Evolutionary conservation across 1,140 invertebrate genomes (phyloP).

Genomic region (Apis laboriosa): DNA sequence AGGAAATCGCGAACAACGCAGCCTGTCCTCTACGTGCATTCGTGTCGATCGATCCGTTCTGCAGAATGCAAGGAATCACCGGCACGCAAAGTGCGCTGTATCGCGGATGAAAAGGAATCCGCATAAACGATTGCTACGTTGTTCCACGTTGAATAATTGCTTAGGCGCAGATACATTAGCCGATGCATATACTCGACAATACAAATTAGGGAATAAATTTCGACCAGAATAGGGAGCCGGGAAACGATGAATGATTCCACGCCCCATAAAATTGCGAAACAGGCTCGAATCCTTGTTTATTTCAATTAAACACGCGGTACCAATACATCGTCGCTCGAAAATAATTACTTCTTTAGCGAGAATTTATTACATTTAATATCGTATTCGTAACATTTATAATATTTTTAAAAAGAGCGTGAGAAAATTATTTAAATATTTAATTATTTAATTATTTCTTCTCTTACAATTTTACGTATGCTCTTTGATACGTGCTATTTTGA

Average conservation of each 20-base stretch:
- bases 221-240: background rate
- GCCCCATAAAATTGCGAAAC: background rate
- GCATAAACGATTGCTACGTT: conserved; percentile 21
- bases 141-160: conserved; percentile 27
- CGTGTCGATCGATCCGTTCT: conserved; percentile 20
- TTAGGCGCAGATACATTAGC: background rate
- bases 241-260: conserved; percentile 4
- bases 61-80: conserved; percentile 21
- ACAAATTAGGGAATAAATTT: conserved; percentile 19
- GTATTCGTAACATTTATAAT: too few relatives aligned
- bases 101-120: conserved; percentile 27
- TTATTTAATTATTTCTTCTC: too few relatives aligned
- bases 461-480: too few relatives aligned
- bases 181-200: background rate
- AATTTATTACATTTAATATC: too few relatives aligned
- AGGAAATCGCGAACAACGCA: background rate
- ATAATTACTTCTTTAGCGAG: too few relatives aligned
- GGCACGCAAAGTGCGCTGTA: conserved; percentile 24
- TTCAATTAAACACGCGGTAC: background rate
- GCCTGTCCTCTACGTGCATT: background rate
- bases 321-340: too few relatives aligned
- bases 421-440: too few relatives aligned
- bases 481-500: too few relatives aligned
- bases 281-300: background rate
- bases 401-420: too few relatives aligned